Base-by-base conservation (phyloP, 2,113 vertebrate genomes). In the Cricetomys ansorgei region DNA sequence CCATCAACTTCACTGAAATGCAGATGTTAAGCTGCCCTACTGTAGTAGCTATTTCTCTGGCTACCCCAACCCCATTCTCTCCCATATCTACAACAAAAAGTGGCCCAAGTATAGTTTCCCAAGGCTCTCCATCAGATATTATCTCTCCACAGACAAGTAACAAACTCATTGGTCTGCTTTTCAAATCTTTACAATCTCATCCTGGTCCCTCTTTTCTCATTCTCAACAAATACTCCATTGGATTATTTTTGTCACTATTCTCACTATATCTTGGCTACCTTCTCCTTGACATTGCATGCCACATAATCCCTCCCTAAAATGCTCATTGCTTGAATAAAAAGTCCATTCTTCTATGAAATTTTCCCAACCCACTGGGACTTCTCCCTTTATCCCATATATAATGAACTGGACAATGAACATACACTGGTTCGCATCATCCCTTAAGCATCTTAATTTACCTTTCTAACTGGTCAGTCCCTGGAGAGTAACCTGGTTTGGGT, bases 281-380 rank as follows among this genome's bases (percentile, higher is more conserved):
- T 69, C 62, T 94, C 27, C n/a, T 86, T 40, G 21, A 91, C 43
- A 59, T 17, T 69, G 21, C 59, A 69, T 37, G 34, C 29, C 64
- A 48, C 16, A 90, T 50, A 92, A 93, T 27, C 29, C 69, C 25
- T 85, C 34, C 31, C 73, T 72, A 67, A 88, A 95, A 86, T 64
- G 62, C 11, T 67, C 45, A 94, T 31, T 77, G 69, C 67, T 77
- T 73, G 25, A 95, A 48, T 64, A 88, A 50, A 62, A 92, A 27
- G 80, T 87, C 45, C 55, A 72, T 88, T 94, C 40, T 37, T 88
- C 77, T 43, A n/a, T 27, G 55, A 94, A 77, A 76, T 21, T n/a
- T 92, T 37, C 72, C 89, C 53, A 88, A 25, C 9, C 7, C 67
- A 64, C 48, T 69, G 25, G 12, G 34, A 84, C 55, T 81, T 89